Conservation (phyloP, 2,888 invertebrate genomes). For the Dryocosmus kuriphilus region DNA sequence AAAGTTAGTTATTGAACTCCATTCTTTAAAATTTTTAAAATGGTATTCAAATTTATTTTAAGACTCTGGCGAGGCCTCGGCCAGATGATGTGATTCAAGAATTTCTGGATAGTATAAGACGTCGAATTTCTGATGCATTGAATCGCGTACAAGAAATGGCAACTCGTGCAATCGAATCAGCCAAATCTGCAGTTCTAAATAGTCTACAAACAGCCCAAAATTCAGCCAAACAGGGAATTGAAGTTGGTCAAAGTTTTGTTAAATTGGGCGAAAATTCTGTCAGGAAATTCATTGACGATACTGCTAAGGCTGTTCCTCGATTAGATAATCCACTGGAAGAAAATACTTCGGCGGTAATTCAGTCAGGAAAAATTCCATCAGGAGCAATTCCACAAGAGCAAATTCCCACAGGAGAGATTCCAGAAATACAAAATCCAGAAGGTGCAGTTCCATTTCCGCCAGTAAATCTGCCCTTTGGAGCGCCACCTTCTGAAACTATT, state of each 20-base stretch:
- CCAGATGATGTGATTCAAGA: conserved; percentile 25
- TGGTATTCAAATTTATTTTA: background rate
- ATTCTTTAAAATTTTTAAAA: no score
- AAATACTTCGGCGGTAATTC: background rate
- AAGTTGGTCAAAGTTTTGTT: conserved; percentile 47
- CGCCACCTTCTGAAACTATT: background rate
- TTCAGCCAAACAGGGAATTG: conserved; percentile 46
- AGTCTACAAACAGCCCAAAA: conserved; percentile 52
- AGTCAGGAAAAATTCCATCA: background rate
- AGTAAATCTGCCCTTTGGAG: background rate
- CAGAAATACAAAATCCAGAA: background rate
- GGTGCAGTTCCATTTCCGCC: background rate
- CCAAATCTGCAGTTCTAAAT: conserved; percentile 47
- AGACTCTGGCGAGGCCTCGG: background rate
- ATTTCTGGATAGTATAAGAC: conserved; percentile 16
- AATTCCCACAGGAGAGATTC: background rate
- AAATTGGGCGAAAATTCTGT: conserved; percentile 45
- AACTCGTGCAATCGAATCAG: conserved; percentile 49
- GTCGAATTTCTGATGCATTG: conserved; percentile 41
- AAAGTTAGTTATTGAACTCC: no score
- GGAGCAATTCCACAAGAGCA: background rate
- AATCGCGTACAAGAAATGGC: conserved; percentile 50
- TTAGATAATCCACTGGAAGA: background rate
- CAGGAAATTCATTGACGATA: conserved; percentile 15
- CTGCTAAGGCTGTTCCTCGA: background rate